These are phyloP conservation scores for Cyprinodon variegatus DNA, from an alignment of 2,113 vertebrate species.

Conservation along the genomic window DNA sequence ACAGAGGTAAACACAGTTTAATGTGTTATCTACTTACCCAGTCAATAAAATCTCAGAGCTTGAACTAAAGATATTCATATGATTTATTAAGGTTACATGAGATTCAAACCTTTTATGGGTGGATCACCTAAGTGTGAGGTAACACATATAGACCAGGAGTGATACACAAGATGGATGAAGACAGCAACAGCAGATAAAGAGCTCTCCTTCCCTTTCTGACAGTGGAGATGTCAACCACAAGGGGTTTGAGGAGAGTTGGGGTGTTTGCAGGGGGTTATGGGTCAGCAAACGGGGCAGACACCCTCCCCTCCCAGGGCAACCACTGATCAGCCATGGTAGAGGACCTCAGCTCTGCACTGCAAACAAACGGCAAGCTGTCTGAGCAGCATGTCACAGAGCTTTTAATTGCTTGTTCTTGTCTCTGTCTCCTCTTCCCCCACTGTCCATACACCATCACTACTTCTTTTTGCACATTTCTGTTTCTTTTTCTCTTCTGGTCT, in stretches of 20 bases:
- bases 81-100: constrained; percentile 17
- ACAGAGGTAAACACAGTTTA: constrained; percentile 59
- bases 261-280: constrained; percentile 78
- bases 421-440: constrained; percentile 37
- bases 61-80: constrained; percentile 12
- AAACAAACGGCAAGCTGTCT: constrained; percentile 79
- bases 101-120: constrained; percentile 19
- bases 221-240: constrained; percentile 73
- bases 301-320: constrained; percentile 67
- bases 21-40: constrained; percentile 39
- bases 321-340: constrained; percentile 66
- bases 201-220: constrained; percentile 72
- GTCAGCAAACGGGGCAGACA: constrained; percentile 77
- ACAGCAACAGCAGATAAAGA: constrained; percentile 67
- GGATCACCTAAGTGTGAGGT: constrained; percentile 9
- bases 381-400: constrained; percentile 75
- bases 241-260: constrained; percentile 66
- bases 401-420: constrained; percentile 79
- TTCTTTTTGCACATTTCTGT: constrained; percentile 34
- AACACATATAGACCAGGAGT: constrained; percentile 6
- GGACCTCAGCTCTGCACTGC: constrained; percentile 68
- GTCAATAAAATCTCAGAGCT: constrained; percentile 33
- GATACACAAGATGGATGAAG: constrained; percentile 51
- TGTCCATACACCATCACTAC: constrained; percentile 13
- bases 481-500: constrained; percentile 7